Evolutionary conservation across 37 sponge, comb jelly and placozoan genomes (phyloP).

Genomic region (Ephydatia muelleri): DNA sequence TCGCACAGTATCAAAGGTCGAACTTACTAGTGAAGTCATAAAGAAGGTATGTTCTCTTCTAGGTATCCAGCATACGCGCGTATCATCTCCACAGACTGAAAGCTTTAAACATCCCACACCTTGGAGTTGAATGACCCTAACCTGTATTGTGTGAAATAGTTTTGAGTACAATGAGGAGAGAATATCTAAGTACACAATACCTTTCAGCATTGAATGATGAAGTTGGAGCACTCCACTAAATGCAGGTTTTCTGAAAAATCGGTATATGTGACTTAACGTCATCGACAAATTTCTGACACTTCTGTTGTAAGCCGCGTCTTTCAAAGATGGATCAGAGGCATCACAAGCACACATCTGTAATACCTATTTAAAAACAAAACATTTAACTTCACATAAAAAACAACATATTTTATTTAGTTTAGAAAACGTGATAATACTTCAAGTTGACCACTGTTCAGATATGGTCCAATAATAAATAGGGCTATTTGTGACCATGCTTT

Average conservation of each 20-base stretch:
- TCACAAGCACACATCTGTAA: slow-evolving; percentile 16
- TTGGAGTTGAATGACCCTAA: slow-evolving; percentile 51
- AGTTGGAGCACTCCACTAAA: slow-evolving; percentile 16
- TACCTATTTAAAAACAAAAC: slow-evolving; percentile 5
- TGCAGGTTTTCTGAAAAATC: slow-evolving; percentile 33
- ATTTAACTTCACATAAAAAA: not conserved
- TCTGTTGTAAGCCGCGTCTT: not conserved
- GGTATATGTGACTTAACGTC: not conserved
- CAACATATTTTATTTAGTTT: not conserved
- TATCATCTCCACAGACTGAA: no score
- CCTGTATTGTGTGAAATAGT: not conserved
- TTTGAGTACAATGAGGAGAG: not conserved
- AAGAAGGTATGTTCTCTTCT: no score
- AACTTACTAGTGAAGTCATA: no score
- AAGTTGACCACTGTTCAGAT: slow-evolving; percentile 2
- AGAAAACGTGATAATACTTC: slow-evolving; percentile 2
- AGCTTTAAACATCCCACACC: slow-evolving; percentile 25
- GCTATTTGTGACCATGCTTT: not conserved
- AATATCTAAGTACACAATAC: not conserved
- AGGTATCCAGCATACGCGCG: no score
- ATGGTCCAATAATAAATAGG: slow-evolving; percentile 30
- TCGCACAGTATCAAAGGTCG: no score
- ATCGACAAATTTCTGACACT: slow-evolving; percentile 29
- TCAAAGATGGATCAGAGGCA: not conserved
- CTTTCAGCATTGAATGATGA: slow-evolving; percentile 48